Base-by-base conservation (phyloP, 2,888 invertebrate species). In the Icerya purchasi region DNA sequence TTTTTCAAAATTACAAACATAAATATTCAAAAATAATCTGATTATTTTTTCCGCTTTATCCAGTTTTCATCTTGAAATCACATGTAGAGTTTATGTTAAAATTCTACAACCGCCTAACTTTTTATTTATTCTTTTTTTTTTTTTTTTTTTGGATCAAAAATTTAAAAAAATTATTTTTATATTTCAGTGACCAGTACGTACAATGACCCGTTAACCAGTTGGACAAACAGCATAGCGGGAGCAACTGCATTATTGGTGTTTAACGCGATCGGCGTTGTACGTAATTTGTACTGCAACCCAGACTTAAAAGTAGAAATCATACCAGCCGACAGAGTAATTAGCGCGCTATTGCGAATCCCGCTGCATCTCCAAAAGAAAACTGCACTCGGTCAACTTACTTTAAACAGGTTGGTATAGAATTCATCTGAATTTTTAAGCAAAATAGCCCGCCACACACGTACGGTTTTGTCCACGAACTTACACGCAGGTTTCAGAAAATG, bases 261-360 rank as follows among this genome's bases (percentile, higher is more conserved):
- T 10, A 25, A 25, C 3, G 57, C 51, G 1, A 25, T 57, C 3
- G 57, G 57, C 23, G 51, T 57, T 25, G 8, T 57, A 10, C 50
- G 57, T 10, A 57, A 51, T 22, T 23, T 57, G 2, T 53, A 57
- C 51, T 57, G 57, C 14, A 52, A 57, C 21, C 57, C 57, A 21
- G 36, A 57, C 19, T 51, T 25, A 18, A 52, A 22, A 57, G 57
- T 52, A 22, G 59, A 59, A 22, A 50, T 59, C 3, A 51, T 59
- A 49, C 59, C 59, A n/a, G 54, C 54, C 18, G 59, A 59, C 52
- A 53, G 59, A n/a, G 55, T 55, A 19, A 36, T 55, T 21, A 22
- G 51, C 53, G 59, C 24, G 10, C 53, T 59, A 51, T 53, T 59
- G 10, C 23, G 49, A 51, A 50, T 59, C 22, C 54, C 59, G 49